phyloP scores from a whole-genome alignment of 2,888 invertebrate species.

The Archips xylosteana region DNA sequence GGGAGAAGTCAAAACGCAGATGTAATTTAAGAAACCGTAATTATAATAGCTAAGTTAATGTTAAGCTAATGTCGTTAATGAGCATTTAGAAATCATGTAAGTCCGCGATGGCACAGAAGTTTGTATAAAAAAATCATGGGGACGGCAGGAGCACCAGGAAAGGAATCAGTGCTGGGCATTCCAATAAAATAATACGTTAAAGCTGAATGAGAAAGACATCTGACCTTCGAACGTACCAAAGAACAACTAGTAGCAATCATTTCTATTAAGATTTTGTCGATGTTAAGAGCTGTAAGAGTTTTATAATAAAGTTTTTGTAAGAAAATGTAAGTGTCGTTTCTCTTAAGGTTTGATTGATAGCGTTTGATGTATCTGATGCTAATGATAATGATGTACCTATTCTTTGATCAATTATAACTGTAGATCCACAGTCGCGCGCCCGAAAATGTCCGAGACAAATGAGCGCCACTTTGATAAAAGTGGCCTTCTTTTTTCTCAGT shows the following conservation, averaged over 20 bases:
- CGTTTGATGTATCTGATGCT: no score
- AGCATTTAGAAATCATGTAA: slow-evolving; percentile 71
- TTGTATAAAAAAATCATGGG: slow-evolving; percentile 41
- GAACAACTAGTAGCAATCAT: slow-evolving; percentile 49
- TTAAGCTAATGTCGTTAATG: slow-evolving; percentile 66
- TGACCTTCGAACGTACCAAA: slow-evolving; percentile 53
- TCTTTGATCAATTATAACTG: no score
- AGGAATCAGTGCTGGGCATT: slow-evolving; percentile 74
- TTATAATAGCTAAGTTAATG: slow-evolving; percentile 74
- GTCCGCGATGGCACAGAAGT: slow-evolving; percentile 51
- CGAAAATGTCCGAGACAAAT: no score
- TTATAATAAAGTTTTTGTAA: slow-evolving; percentile 73
- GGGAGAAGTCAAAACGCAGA: slow-evolving; percentile 63
- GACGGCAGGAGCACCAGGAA: slow-evolving; percentile 43
- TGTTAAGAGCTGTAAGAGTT: slow-evolving; percentile 73
- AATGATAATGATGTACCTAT: no score
- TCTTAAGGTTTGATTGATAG: background rate
- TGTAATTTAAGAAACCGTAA: slow-evolving; percentile 78
- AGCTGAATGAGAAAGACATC: slow-evolving; percentile 69
- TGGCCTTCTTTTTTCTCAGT: no score
- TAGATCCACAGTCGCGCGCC: no score
- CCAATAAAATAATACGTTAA: slow-evolving; percentile 65
- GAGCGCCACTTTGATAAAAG: no score
- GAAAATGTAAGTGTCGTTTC: slow-evolving; percentile 29
- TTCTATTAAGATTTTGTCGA: slow-evolving; percentile 64